Conservation (phyloP, 2,113 vertebrate genomes). For the Galemys pyrenaicus region DNA sequence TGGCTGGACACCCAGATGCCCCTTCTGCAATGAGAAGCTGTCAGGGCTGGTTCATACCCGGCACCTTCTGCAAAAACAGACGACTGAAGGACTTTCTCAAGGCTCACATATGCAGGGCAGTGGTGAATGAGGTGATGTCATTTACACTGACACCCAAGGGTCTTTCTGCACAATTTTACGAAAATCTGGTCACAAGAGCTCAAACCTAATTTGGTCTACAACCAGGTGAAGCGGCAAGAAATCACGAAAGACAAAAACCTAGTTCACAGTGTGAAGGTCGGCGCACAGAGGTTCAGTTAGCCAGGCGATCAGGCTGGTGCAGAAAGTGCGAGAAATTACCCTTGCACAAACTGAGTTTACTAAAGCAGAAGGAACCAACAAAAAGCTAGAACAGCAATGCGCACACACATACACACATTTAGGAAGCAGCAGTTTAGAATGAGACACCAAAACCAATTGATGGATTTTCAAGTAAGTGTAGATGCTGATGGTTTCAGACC, state of each 20-base stretch:
- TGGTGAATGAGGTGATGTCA: not conserved
- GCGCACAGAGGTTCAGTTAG: not conserved
- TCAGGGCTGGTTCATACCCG: not conserved
- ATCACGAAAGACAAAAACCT: not conserved
- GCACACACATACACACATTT: not conserved
- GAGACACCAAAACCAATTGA: conserved; percentile 46
- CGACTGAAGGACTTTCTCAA: not conserved
- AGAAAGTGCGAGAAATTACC: not conserved
- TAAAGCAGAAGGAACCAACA: not conserved
- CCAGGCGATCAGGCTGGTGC: not conserved
- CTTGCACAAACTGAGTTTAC: not conserved
- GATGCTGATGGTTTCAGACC: not conserved
- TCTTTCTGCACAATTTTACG: not conserved
- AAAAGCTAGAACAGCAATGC: not conserved
- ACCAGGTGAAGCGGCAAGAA: not conserved
- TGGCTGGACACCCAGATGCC: not conserved
- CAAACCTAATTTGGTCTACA: not conserved
- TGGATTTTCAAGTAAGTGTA: conserved; percentile 60
- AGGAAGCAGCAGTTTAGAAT: conserved; percentile 21
- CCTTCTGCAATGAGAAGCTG: not conserved
- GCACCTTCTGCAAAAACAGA: not conserved
- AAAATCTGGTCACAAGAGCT: not conserved
- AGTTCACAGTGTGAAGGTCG: not conserved
- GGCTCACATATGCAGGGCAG: not conserved
- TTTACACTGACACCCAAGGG: not conserved